A percentile compares a stretch with the other conserved stretches of the same genome.
Evolutionary conservation across 2,113 vertebrate genomes (phyloP).

Genomic region (Halichoerus grypus): DNA sequence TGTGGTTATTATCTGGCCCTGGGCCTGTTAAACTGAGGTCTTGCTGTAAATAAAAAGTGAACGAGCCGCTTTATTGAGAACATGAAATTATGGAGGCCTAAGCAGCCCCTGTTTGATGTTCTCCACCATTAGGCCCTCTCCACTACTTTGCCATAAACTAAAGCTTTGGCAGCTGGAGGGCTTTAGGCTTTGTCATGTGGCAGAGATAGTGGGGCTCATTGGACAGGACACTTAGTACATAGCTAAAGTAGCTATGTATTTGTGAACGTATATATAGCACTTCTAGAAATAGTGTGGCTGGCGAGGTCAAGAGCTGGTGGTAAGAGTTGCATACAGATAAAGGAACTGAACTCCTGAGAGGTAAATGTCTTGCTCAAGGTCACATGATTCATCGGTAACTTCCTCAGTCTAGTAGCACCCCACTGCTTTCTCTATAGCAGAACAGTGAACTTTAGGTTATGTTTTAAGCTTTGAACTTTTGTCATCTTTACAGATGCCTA

Average conservation of each 20-base stretch:
- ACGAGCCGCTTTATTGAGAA: conserved; percentile 2
- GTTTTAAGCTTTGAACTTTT: conserved; percentile 28
- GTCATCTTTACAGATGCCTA: neutral
- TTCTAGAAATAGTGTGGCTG: neutral
- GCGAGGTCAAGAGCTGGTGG: neutral
- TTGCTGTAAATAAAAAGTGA: conserved; percentile 33
- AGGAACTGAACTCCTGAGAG: conserved; percentile 10
- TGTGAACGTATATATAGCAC: neutral
- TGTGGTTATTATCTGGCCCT: neutral
- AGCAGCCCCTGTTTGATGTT: neutral
- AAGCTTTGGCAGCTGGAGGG: neutral
- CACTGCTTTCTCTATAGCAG: neutral
- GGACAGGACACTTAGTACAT: neutral
- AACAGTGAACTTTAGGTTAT: neutral
- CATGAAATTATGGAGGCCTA: neutral
- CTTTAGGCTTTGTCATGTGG: neutral
- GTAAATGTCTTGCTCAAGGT: neutral
- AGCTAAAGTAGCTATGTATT: neutral
- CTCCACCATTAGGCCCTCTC: neutral
- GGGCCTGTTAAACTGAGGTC: neutral
- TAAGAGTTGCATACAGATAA: neutral
- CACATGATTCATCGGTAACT: neutral
- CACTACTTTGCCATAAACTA: neutral
- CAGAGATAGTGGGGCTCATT: neutral
- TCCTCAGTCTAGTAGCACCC: neutral